Evolutionary conservation across 2,113 vertebrate species (phyloP), one percentile per base, ranked within the genome.

Genomic region (Hippocampus zosterae): DNA sequence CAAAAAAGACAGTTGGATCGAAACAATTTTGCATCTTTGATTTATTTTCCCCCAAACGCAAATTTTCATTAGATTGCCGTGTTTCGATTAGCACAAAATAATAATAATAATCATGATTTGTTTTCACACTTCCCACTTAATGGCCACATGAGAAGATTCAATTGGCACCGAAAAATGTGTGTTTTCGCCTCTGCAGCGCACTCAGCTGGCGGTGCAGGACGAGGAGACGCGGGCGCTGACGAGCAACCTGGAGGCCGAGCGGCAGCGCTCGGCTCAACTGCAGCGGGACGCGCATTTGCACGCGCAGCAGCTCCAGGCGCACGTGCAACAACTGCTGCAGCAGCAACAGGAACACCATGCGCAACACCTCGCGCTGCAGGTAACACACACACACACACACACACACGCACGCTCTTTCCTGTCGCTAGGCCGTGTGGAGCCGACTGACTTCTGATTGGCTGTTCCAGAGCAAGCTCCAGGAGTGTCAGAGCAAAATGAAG

Each of bases 171-270:
- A 37, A 5, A 37, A 37, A 37, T 37, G 33, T 44, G 42, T 44
- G 42, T 12, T 44, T 44, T 44, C 42, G 42, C 42, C 13, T 13
- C 10, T 10, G 46, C 83, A 98, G 97, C 97, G 93, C 84, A 93
- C 92, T 74, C 96, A 97, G 90, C 87, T 98, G 81, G 89, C 91
- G 40, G 81, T 95, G 52, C 97, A 96, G 84, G 95, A 98, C 3
- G 87, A 92, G 8, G 97, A 99, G 85, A 92, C 96, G 68, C 92
- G 92, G 65, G 77, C 87, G 9, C 90, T 97, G 88, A 94, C 89
- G 84, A 46, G 72, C n/a, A 98, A 96, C 81, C 90, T 99, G 75
- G 85, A 93, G 69, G 88, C 92, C n/a, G 97, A 98, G n/a, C 97
- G 96, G 65, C 79, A 82, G 6, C 88, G 92, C 2, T 92, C 89